Evolutionary conservation across 2,113 vertebrate species (phyloP), one percentile per base, ranked within the genome.

Genomic region (Ramphastos sulfuratus): DNA sequence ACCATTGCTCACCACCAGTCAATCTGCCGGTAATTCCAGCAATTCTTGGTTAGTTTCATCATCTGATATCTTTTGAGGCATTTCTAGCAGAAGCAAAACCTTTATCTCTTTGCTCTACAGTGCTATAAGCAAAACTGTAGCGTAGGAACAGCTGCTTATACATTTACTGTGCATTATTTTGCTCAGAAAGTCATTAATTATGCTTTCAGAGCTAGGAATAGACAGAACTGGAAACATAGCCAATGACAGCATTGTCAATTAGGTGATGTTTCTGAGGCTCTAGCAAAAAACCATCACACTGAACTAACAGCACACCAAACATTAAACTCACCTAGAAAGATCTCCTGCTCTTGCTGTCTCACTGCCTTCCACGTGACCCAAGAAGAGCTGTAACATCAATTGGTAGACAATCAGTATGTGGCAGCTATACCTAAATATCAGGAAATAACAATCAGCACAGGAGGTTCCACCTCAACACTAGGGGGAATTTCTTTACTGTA

Each of bases 11-110:
- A 99, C 96, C 98, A 99, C 98, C 90, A 91, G 33, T 91, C 97
- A 97, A 97, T 99, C 98, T 98, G 98, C 89, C 98, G 98, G 98
- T 99, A 99, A 99, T 99, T 99, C 98, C 98, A 99, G 98, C 98
- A 96, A 91, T 52, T 96, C 94, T 96, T 44, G 75, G 96, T 97
- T 87, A 25, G 94, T 97, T 90, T 98, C 98, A 98, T 98, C 98
- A 98, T 28, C 2, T 95, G 97, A 97, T 96, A 98, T 84, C 97
- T 79, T 79, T 0, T 0, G 11, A 13, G 0, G 9, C 1, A 2
- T 27, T 67, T 69, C 60, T n/a, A 67, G 8, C 44, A 87, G 27
- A 83, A 64, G 3, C 15, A 65, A 59, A 3, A 33, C 2, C 2
- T 55, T 44, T 15, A 13, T 17, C 4, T 21, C 46, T 61, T 66